Percentiles rank a stretch among this genome's conserved stretches.
phyloP scores from a whole-genome alignment of 1,140 invertebrate species.

The Euglossa dilemma region DNA sequence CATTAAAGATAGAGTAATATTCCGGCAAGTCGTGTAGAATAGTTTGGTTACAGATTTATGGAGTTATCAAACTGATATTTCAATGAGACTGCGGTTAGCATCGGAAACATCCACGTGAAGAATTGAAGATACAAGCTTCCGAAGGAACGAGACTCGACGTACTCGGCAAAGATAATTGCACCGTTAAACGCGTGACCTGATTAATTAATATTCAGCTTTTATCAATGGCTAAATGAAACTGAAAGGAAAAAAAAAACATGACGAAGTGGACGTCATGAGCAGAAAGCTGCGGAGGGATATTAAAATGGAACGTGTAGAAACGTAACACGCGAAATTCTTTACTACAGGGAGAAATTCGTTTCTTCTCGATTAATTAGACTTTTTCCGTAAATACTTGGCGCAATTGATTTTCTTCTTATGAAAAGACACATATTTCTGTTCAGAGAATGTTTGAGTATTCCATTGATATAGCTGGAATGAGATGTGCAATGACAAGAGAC shows the following conservation, averaged over 20 bases:
- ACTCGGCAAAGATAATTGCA: neutral
- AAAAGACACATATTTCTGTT: neutral
- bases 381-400: neutral
- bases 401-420: neutral
- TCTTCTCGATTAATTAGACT: neutral
- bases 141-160: neutral
- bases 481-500: no score
- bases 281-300: conserved; percentile 15
- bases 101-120: neutral
- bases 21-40: no score
- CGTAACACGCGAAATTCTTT: conserved; percentile 16
- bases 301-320: conserved; percentile 25
- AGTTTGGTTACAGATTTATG: no score
- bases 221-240: conserved; percentile 15
- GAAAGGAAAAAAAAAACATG: conserved; percentile 11
- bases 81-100: no score
- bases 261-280: conserved; percentile 15
- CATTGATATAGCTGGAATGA: no score
- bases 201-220: conserved; percentile 23
- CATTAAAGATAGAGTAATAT: no score
- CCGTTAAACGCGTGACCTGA: neutral
- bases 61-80: no score
- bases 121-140: neutral
- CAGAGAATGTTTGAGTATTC: no score
- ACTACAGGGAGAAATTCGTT: neutral